Evolutionary conservation across 2,888 invertebrate species (phyloP).

Genomic region (Hylaea fasciaria): DNA sequence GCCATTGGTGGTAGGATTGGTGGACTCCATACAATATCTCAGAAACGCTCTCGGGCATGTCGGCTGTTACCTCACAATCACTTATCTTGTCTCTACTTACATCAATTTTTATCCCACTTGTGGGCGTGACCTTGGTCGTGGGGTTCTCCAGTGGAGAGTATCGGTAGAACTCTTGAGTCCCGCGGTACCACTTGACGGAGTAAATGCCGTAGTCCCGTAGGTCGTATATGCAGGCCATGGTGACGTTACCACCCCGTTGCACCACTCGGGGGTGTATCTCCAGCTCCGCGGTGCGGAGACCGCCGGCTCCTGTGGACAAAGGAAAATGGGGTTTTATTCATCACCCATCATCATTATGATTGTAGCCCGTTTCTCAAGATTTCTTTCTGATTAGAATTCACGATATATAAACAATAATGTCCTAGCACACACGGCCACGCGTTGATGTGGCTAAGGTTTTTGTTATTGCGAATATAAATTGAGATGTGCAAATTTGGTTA

Average conservation of each 20-base stretch:
- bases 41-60: too few relatives aligned
- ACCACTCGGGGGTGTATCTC: constrained; percentile 89
- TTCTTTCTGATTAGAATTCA: too few relatives aligned
- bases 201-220: constrained; percentile 90
- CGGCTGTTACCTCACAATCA: too few relatives aligned
- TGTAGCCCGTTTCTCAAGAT: too few relatives aligned
- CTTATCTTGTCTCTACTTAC: constrained; percentile 84
- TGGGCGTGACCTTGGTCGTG: constrained; percentile 88
- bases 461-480: too few relatives aligned
- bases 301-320: constrained; percentile 84
- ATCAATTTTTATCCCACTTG: constrained; percentile 91
- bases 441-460: too few relatives aligned
- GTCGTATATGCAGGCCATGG: constrained; percentile 90
- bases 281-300: constrained; percentile 89
- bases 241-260: constrained; percentile 88
- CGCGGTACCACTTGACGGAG: constrained; percentile 94
- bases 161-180: constrained; percentile 92
- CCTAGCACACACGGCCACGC: too few relatives aligned
- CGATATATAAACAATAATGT: too few relatives aligned
- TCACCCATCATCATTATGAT: too few relatives aligned
- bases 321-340: not conserved
- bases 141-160: constrained; percentile 91
- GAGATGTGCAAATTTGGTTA: too few relatives aligned
- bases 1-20: too few relatives aligned
- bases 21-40: too few relatives aligned